Conservation (phyloP, 2,113 vertebrate genomes). For the Circaetus gallicus region DNA sequence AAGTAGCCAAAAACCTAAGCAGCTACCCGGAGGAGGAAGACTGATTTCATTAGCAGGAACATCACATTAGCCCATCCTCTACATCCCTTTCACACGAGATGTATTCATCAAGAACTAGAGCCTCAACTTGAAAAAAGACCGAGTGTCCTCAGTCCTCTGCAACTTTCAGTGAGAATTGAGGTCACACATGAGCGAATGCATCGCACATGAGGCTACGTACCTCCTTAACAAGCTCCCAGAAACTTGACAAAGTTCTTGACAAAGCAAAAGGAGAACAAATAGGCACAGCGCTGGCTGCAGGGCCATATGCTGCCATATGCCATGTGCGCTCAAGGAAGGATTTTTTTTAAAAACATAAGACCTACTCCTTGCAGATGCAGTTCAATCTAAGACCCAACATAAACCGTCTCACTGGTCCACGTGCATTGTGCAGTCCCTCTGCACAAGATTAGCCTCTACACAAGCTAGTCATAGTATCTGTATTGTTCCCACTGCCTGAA, state of each 20-base stretch:
- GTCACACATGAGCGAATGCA: neutral
- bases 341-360: neutral
- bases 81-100: neutral
- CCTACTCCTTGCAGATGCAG: neutral
- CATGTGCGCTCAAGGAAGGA: rapidly evolving
- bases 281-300: neutral
- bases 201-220: neutral
- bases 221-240: neutral
- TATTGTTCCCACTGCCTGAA: neutral
- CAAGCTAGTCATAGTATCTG: neutral
- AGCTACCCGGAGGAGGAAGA: neutral
- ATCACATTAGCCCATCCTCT: neutral
- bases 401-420: rapidly evolving
- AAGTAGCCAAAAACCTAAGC: neutral
- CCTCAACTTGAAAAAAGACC: neutral
- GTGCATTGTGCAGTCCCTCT: neutral
- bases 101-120: neutral
- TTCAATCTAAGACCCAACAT: neutral
- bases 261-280: neutral
- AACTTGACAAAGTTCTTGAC: neutral
- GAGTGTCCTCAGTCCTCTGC: neutral
- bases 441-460: neutral
- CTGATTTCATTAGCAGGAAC: neutral
- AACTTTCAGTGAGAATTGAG: neutral
- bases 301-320: neutral